Percentiles rank a stretch among this genome's conserved stretches.
These are phyloP conservation scores for Catharus minimus DNA, from an alignment of 2,113 vertebrate genomes.

Conservation along the genomic window DNA sequence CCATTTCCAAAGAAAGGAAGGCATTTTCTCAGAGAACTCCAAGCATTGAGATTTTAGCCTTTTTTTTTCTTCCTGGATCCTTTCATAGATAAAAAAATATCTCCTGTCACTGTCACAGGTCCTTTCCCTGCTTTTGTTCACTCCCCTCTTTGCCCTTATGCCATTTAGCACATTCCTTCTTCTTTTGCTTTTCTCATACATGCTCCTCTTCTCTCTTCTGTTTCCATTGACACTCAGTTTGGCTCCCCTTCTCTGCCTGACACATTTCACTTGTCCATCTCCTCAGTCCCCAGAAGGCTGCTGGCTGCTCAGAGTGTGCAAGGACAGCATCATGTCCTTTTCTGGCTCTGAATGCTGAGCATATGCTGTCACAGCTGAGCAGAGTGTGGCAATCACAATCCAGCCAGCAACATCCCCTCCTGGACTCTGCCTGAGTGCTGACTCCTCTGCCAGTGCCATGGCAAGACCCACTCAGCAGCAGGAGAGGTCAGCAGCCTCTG, in stretches of 20 bases:
- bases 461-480: neutral
- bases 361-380: constrained; percentile 19
- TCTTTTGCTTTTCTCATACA: fast-evolving
- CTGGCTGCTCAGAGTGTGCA: neutral
- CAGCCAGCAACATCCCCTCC: neutral
- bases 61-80: neutral
- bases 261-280: neutral
- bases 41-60: neutral
- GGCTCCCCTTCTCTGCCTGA: neutral
- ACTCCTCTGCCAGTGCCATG: neutral
- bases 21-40: neutral
- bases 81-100: neutral
- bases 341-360: neutral
- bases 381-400: neutral
- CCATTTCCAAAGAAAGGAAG: neutral
- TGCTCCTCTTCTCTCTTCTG: neutral
- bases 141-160: neutral
- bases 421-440: fast-evolving
- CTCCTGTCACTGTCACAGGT: neutral
- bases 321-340: neutral
- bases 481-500: neutral
- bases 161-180: neutral
- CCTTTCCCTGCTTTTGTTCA: neutral
- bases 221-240: fast-evolving
- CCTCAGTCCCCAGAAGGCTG: neutral